Base-by-base conservation (phyloP, 2,888 invertebrate species). In the Phyllotreta cruciferae region DNA sequence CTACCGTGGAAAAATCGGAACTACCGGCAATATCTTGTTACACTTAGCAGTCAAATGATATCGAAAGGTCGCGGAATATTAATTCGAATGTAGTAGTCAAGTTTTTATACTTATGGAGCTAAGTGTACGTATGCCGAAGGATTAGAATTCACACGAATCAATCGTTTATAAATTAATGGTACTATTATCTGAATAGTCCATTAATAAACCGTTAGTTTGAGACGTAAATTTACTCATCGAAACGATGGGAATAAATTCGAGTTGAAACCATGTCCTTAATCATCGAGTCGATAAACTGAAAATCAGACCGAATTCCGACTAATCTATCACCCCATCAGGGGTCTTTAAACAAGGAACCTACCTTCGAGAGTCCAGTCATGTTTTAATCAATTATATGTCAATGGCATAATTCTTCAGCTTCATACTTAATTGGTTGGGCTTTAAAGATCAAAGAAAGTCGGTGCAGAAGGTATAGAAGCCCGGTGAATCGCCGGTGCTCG, bases 331-430 rank as follows among this genome's bases (percentile, higher is more conserved):
- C 45, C 14, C 58, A 58, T 55, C 57, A 42, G 66, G 63, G 66
- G 63, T 61, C 63, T 41, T 52, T 42, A 47, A 58, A 61, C 61
- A 63, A 63, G 63, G 62, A 66, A 60, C 54, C 52, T 55, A 57
- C 56, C 61, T 66, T 55, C 56, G 54, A 60, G 57, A 67, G 66
- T 68, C 65, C 71, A 73, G 73, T 71, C 74, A 69, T 67, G 71
- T 71, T 75, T 75, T 75, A 77, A 77, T 77, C 75, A 77, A 77
- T 77, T 75, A 73, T 67, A 74, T 75, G 77, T 75, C 77, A 77
- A 75, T 75, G 71, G 66, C 66, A 65, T 60, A 65, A 66, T 63
- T 70, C 63, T 62, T 65, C 54, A 66, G 67, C 69, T 67, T 63
- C 63, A 65, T 67, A 66, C 69, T 70, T 68, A 72, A 74, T 71